Evolutionary conservation across 2,888 invertebrate species (phyloP), one percentile per base, ranked within the genome.

Genomic region (Ormia ochracea): DNA sequence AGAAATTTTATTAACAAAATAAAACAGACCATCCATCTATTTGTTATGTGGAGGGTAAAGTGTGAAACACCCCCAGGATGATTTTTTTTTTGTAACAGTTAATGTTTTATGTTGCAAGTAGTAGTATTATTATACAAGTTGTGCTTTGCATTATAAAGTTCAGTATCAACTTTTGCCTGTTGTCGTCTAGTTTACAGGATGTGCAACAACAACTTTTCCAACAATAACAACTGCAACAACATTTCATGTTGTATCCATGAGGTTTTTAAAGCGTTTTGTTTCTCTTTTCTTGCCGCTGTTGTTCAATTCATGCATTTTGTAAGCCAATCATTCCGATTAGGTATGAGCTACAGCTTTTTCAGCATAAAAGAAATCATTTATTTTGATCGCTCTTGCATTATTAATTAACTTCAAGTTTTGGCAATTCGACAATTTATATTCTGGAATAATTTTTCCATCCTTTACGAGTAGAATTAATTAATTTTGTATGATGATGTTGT

Each of bases 161-260:
- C 69, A 79, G 69, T 73, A 81, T 70, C 73, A 81, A 81, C 78
- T 81, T 78, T 76, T 76, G 69, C 48, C 56, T 63, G 76, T 58
- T 68, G 75, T 76, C 69, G 81, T 79, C 81, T 78, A 73, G 78
- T 69, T 76, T 69, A 76, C 81, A 76, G 81, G 78, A 81, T 79
- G 73, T 79, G 66, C 70, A 59, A 17, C 36, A 61, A 54, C 26
- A 75, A 70, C 48, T 41, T 17, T 14, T 7, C 0, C 2, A 41
- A 17, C 2, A 66, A 59, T 2, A 36, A 65, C 3, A 63, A 48
- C 12, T 19, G 33, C 36, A 75, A 33, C 21, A 80, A 80, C 68
- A 73, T 69, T 76, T 76, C 63, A 76, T 72, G 68, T 76, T 73
- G 63, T 58, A 76, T 63, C 76, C 68, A 52, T 72, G 61, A 58